Percentiles rank a stretch among this genome's conserved stretches.
Evolutionary conservation across 2,113 vertebrate species (phyloP).

Genomic region (Microcebus tavaratra): DNA sequence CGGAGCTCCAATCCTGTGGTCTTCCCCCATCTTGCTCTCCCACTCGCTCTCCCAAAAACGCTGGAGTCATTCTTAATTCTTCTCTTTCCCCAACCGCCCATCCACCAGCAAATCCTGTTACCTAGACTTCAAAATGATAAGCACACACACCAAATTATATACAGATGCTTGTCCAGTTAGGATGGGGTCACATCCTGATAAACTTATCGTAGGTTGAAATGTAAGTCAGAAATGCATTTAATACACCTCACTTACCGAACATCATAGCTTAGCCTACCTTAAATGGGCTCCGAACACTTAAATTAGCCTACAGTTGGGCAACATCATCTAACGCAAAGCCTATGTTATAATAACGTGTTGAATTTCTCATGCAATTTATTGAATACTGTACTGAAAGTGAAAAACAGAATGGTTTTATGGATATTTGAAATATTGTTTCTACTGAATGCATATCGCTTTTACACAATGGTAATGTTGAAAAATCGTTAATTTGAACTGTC

Average conservation of each 20-base stretch:
- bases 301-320: not conserved
- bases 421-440: not conserved
- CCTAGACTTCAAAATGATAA: not conserved
- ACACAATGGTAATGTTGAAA: not conserved
- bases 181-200: not conserved
- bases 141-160: not conserved
- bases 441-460: not conserved
- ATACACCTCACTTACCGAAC: not conserved
- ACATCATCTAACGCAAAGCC: not conserved
- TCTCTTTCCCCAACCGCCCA: not conserved
- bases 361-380: not conserved
- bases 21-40: not conserved
- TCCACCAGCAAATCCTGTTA: not conserved
- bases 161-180: not conserved
- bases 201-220: not conserved
- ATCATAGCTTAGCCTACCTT: not conserved
- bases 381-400: too few relatives aligned
- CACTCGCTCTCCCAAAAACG: not conserved
- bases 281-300: not conserved
- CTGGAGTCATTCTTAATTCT: not conserved
- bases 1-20: not conserved
- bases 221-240: not conserved
- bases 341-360: not conserved
- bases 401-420: not conserved
- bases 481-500: not conserved